A percentile compares a stretch with the other conserved stretches of the same genome.
Conservation (phyloP, 2,797 vertebrate species). For the Neopelma chrysocephalum region DNA sequence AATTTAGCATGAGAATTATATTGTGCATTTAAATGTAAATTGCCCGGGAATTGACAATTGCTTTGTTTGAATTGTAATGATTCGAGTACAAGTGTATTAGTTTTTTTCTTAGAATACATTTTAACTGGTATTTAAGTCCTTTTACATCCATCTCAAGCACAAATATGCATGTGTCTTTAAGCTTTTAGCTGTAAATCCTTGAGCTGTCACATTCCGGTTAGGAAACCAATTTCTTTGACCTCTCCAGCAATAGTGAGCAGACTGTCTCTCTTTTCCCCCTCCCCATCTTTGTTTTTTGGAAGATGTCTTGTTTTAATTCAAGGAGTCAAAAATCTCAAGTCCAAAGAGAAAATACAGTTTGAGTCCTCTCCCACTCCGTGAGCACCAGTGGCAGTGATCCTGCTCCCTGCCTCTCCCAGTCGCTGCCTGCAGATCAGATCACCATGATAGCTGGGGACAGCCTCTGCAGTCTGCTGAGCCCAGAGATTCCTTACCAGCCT, state of each 20-base stretch:
- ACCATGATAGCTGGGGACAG: not conserved
- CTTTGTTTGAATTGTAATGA: conserved; percentile 47
- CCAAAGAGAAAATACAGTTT: not conserved
- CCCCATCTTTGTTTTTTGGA: not conserved
- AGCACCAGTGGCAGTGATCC: not conserved
- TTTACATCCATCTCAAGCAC: not conserved
- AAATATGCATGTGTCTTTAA: not conserved
- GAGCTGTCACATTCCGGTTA: not conserved
- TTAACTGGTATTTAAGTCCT: conserved; percentile 22
- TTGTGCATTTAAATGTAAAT: conserved; percentile 47
- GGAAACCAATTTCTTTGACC: conserved; percentile 8
- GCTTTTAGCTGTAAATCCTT: conserved; percentile 43
- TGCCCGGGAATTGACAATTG: not conserved
- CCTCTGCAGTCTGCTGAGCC: not conserved
- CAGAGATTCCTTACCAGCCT: not conserved
- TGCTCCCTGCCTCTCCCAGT: not conserved
- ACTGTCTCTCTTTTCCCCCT: not conserved
- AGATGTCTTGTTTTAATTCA: not conserved
- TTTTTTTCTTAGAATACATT: conserved; percentile 5
- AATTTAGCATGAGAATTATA: conserved; percentile 16
- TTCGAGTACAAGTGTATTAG: not conserved
- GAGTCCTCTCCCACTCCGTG: not conserved
- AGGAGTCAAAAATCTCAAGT: not conserved
- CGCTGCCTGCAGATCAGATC: not conserved
- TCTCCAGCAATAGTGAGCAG: not conserved